phyloP scores from a whole-genome alignment of 2,888 invertebrate genomes.

The Protophormia terraenovae region DNA sequence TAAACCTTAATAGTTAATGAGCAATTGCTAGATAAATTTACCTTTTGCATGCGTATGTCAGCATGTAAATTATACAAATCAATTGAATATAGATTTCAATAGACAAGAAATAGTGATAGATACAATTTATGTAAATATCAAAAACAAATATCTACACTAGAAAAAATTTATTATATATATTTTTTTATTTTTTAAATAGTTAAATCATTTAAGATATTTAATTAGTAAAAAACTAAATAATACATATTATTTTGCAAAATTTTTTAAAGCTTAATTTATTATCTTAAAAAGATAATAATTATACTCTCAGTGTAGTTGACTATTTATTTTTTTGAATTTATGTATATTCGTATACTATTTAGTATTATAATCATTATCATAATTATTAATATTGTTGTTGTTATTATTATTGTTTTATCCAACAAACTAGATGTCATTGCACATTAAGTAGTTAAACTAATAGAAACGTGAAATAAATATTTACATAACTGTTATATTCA shows the following conservation, averaged over 20 bases:
- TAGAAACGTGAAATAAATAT: slow-evolving; percentile 75
- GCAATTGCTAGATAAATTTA: neutral
- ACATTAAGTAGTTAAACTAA: slow-evolving; percentile 77
- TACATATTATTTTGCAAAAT: too few relatives aligned
- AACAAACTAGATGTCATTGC: slow-evolving; percentile 33
- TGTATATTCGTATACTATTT: neutral
- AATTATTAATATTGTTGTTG: slow-evolving; percentile 2
- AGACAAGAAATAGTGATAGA: slow-evolving; percentile 25
- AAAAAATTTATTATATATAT: neutral
- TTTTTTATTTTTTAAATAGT: too few relatives aligned
- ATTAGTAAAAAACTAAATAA: too few relatives aligned
- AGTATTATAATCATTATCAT: slow-evolving; percentile 6
- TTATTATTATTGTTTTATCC: neutral
- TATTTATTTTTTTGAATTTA: neutral
- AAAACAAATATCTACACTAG: neutral
- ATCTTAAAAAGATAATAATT: too few relatives aligned
- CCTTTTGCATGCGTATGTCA: neutral
- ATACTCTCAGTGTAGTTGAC: neutral
- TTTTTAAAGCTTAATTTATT: too few relatives aligned
- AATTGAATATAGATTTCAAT: slow-evolving; percentile 17
- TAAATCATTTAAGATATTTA: too few relatives aligned
- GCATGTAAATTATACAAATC: neutral
- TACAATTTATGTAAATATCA: slow-evolving; percentile 28
- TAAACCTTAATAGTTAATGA: neutral
- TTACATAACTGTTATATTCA: slow-evolving; percentile 78